These are phyloP conservation scores for Microctenopoma lineatum DNA, from an alignment of 2,797 vertebrate species.

Conservation along the genomic window DNA sequence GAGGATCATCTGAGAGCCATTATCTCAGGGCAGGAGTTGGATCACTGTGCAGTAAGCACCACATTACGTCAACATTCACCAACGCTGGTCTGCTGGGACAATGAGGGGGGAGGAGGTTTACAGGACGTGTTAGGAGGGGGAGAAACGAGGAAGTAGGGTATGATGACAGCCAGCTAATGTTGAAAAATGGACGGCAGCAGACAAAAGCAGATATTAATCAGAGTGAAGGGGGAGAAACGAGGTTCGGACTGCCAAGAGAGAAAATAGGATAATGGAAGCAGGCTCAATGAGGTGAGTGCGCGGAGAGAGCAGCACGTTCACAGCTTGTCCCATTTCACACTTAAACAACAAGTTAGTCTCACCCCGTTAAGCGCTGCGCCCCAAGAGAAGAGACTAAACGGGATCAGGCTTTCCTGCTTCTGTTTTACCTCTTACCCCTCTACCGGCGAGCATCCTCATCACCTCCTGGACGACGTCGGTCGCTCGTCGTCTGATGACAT, in stretches of 20 bases:
- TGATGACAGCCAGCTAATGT: background rate
- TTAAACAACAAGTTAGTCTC: background rate
- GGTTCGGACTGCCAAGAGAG: background rate
- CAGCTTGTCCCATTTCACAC: slow-evolving; percentile 23
- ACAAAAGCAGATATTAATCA: background rate
- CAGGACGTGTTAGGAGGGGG: background rate
- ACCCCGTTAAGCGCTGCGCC: slow-evolving; percentile 1
- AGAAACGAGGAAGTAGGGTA: slow-evolving; percentile 13
- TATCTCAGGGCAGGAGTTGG: slow-evolving; percentile 55
- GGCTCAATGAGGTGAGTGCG: background rate
- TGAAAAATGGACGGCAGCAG: background rate
- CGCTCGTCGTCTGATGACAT: slow-evolving; percentile 15
- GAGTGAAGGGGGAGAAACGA: background rate
- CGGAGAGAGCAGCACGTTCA: slow-evolving; percentile 13
- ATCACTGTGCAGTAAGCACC: slow-evolving; percentile 56
- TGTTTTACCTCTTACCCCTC: background rate
- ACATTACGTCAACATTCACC: slow-evolving; percentile 61
- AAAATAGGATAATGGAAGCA: background rate
- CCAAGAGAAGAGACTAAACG: background rate
- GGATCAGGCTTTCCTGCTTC: background rate
- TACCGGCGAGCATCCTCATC: slow-evolving; percentile 8
- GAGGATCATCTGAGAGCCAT: slow-evolving; percentile 66
- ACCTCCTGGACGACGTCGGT: slow-evolving; percentile 11
- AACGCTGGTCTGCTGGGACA: slow-evolving; percentile 40
- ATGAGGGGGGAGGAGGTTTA: slow-evolving; percentile 26